Evolutionary conservation across 2,113 vertebrate genomes (phyloP).

Genomic region (Myodes glareolus): DNA sequence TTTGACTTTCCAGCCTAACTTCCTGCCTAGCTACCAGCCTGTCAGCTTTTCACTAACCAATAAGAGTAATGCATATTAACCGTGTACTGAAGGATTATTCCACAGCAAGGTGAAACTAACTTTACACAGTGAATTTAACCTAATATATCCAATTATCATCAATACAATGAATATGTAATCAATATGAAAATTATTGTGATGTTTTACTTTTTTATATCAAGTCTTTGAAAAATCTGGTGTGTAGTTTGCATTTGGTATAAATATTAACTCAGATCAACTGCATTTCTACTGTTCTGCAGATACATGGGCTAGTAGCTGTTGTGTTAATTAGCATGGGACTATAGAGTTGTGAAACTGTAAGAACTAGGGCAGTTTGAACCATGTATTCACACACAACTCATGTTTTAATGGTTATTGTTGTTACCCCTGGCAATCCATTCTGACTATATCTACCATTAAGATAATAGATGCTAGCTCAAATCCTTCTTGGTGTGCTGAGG

Average conservation of each 20-base stretch:
- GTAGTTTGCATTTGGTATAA: not conserved
- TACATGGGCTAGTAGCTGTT: not conserved
- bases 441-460: not conserved
- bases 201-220: not conserved
- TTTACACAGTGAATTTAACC: not conserved
- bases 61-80: no score
- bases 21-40: no score
- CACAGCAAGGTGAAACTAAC: not conserved
- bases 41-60: no score
- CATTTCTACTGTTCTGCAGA: not conserved
- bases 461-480: not conserved
- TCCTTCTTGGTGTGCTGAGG: not conserved
- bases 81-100: no score
- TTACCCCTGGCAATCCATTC: not conserved
- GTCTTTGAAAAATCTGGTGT: not conserved
- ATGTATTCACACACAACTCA: not conserved
- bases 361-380: not conserved
- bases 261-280: not conserved
- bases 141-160: not conserved
- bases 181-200: not conserved
- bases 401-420: not conserved
- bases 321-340: not conserved
- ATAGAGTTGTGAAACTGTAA: not conserved
- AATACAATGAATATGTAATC: not conserved
- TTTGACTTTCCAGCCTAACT: no score